Conservation (phyloP, 2,888 invertebrate species). For the Philereme vetulata region DNA sequence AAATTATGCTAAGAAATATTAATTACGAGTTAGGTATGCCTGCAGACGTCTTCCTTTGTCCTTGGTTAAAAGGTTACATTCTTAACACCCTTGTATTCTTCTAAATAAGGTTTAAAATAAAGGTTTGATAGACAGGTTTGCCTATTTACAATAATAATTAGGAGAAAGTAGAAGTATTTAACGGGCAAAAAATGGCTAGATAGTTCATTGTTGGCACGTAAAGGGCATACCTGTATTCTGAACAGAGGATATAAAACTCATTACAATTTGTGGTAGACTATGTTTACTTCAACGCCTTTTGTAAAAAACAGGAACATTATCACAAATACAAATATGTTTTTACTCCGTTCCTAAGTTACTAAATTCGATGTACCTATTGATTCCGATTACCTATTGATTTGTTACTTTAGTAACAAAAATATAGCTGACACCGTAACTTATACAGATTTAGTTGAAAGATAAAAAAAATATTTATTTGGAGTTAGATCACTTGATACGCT, state of each 20-base stretch:
- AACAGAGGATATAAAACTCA: conserved; percentile 1
- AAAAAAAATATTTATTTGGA: too few species aligned
- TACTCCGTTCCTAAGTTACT: too few species aligned
- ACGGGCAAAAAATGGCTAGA: conserved; percentile 52
- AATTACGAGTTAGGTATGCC: conserved; percentile 29
- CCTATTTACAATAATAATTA: conserved; percentile 48
- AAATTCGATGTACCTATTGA: too few species aligned
- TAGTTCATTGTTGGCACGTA: conserved; percentile 58
- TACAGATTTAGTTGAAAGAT: too few species aligned
- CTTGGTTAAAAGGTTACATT: conserved; percentile 34
- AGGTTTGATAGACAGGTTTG: conserved; percentile 26
- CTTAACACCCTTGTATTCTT: conserved; percentile 7
- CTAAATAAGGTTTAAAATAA: conserved; percentile 23
- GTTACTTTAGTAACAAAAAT: too few species aligned
- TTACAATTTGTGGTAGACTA: not conserved
- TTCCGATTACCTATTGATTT: too few species aligned
- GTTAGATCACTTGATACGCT: too few species aligned
- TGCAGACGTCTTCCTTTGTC: conserved; percentile 32
- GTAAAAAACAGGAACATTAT: too few species aligned
- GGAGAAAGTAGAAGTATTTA: conserved; percentile 68
- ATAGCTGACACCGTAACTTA: too few species aligned
- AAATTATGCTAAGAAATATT: conserved; percentile 34
- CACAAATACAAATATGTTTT: too few species aligned
- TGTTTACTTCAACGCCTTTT: too few species aligned
- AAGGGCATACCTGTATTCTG: conserved; percentile 53